phyloP scores from a whole-genome alignment of 2,888 invertebrate genomes.

The Dicyrtomina minuta region DNA sequence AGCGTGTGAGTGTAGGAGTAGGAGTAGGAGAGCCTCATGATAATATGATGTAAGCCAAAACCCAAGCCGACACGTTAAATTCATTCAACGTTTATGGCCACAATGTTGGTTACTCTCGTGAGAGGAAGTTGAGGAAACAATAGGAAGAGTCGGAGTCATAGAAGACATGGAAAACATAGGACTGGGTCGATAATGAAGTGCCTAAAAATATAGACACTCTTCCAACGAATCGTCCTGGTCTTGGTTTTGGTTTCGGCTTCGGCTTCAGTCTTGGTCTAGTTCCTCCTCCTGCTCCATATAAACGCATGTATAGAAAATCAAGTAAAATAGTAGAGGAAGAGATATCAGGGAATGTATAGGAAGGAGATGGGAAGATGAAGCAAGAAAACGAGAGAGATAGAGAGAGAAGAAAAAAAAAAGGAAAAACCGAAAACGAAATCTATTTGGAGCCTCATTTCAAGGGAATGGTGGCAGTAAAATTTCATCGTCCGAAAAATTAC shows the following conservation, averaged over 20 bases:
- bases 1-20: too few species aligned
- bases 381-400: background rate
- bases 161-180: too few species aligned
- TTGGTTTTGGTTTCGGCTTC: background rate
- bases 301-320: too few species aligned
- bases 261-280: background rate
- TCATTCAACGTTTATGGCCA: constrained; percentile 31
- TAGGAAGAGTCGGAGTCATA: constrained; percentile 12
- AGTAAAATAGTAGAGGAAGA: too few species aligned
- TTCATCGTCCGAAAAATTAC: constrained; percentile 49
- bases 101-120: constrained; percentile 25
- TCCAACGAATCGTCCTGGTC: background rate
- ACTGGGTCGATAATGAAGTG: constrained; percentile 31
- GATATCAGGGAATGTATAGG: too few species aligned
- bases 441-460: constrained; percentile 36
- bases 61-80: constrained; percentile 25
- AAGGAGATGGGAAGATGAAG: too few species aligned
- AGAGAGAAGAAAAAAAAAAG: background rate
- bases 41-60: constrained; percentile 20
- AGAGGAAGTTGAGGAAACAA: constrained; percentile 21
- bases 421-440: constrained; percentile 22
- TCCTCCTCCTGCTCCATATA: too few species aligned
- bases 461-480: constrained; percentile 43
- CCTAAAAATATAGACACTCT: constrained; percentile 31
- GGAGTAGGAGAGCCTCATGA: background rate